These are phyloP conservation scores for Cottoperca gobio DNA, from an alignment of 2,797 vertebrate species.

Conservation along the genomic window DNA sequence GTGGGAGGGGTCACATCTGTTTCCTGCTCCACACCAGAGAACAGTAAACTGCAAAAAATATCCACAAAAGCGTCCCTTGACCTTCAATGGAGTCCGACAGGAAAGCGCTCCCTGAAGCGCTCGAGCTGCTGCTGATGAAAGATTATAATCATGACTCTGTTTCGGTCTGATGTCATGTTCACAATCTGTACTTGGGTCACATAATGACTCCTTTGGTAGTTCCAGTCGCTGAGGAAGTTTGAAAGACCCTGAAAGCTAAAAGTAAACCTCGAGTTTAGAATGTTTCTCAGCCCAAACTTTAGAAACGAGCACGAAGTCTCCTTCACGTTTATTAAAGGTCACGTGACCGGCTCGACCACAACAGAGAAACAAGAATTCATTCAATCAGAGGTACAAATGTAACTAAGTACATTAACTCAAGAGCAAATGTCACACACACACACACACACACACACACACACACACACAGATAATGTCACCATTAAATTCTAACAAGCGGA, in stretches of 20 bases:
- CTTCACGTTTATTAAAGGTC: too few relatives aligned
- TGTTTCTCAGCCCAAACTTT: not conserved
- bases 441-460: too few relatives aligned
- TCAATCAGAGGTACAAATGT: too few relatives aligned
- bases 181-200: not conserved
- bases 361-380: too few relatives aligned
- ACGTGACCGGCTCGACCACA: too few relatives aligned
- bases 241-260: not conserved
- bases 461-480: not conserved
- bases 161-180: not conserved
- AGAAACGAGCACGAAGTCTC: too few relatives aligned
- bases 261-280: not conserved
- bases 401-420: too few relatives aligned
- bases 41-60: constrained; percentile 47
- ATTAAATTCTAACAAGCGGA: not conserved
- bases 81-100: constrained; percentile 35
- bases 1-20: constrained; percentile 71
- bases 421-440: too few relatives aligned
- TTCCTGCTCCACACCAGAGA: constrained; percentile 58
- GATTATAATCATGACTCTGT: not conserved
- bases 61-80: constrained; percentile 22
- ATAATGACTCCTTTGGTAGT: not conserved
- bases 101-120: constrained; percentile 19
- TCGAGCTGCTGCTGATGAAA: constrained; percentile 1
- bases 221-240: not conserved